These are phyloP conservation scores for Drosophila dives DNA, from an alignment of 2,888 invertebrate genomes.

Conservation along the genomic window DNA sequence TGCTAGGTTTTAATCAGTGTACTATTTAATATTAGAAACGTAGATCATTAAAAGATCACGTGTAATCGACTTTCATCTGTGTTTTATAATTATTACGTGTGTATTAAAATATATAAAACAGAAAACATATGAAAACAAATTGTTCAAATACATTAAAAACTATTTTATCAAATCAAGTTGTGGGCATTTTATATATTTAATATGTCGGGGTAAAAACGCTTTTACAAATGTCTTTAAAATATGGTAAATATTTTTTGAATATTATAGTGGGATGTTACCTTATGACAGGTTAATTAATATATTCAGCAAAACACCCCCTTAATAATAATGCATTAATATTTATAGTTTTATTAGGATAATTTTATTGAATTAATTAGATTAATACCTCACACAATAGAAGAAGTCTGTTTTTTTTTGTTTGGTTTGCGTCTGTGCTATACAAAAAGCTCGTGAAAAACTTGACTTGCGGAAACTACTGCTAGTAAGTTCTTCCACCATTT, in stretches of 20 bases:
- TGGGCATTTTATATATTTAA: background rate
- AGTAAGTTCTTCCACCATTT: background rate
- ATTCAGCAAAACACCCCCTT: background rate
- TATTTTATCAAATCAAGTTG: background rate
- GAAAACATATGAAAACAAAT: background rate
- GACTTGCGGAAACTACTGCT: background rate
- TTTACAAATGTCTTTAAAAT: background rate
- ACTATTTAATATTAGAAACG: background rate
- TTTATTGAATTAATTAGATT: background rate
- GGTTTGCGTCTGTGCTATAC: slow-evolving; percentile 19
- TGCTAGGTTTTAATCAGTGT: background rate
- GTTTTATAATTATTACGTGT: background rate
- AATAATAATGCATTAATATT: background rate
- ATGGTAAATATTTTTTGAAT: background rate
- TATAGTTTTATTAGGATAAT: background rate
- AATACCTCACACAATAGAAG: background rate
- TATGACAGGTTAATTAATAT: background rate
- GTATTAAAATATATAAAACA: background rate
- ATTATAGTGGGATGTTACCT: background rate
- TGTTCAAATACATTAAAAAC: rapidly evolving
- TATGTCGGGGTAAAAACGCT: background rate
- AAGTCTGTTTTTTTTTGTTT: background rate
- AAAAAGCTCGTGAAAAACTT: background rate
- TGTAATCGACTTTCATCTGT: background rate
- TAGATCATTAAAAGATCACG: background rate